These are phyloP conservation scores for Ashinkailepas kermadecensis DNA, from an alignment of 2,888 invertebrate genomes.

Conservation along the genomic window DNA sequence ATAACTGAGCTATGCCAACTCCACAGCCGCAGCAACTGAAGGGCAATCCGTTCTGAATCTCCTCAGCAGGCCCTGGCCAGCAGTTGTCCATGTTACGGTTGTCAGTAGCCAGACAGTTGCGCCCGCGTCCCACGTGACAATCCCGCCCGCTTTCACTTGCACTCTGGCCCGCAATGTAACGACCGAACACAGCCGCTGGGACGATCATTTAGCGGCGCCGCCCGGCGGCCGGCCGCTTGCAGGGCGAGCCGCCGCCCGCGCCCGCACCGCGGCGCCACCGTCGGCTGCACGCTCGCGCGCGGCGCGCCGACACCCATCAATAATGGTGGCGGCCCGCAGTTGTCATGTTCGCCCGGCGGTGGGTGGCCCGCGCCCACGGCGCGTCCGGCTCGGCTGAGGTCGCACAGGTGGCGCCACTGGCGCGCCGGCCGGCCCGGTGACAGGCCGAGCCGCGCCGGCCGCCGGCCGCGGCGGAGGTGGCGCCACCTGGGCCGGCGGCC, in stretches of 20 bases:
- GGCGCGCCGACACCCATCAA: not conserved
- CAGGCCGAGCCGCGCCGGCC: not conserved
- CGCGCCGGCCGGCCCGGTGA: not conserved
- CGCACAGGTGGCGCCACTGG: too few relatives aligned
- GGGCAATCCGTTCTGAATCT: too few relatives aligned
- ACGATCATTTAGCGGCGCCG: not conserved
- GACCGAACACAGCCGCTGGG: not conserved
- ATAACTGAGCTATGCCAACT: too few relatives aligned
- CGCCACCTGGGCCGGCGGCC: not conserved
- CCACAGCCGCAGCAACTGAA: too few relatives aligned
- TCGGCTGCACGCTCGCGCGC: not conserved
- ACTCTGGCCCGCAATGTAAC: not conserved
- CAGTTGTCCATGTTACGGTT: too few relatives aligned
- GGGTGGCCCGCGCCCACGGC: not conserved
- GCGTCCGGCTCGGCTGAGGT: not conserved
- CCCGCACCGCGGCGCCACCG: not conserved
- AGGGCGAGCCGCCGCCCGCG: not conserved
- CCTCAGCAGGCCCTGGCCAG: too few relatives aligned
- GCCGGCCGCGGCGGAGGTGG: not conserved
- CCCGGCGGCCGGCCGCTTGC: not conserved
- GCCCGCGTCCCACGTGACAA: not conserved
- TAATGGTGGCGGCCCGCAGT: constrained; percentile 5
- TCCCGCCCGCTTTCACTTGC: not conserved
- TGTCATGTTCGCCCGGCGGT: constrained; percentile 11
- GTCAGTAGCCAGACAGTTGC: too few relatives aligned